Base-by-base conservation (phyloP, 2,113 vertebrate species). In the Corapipo altera region DNA sequence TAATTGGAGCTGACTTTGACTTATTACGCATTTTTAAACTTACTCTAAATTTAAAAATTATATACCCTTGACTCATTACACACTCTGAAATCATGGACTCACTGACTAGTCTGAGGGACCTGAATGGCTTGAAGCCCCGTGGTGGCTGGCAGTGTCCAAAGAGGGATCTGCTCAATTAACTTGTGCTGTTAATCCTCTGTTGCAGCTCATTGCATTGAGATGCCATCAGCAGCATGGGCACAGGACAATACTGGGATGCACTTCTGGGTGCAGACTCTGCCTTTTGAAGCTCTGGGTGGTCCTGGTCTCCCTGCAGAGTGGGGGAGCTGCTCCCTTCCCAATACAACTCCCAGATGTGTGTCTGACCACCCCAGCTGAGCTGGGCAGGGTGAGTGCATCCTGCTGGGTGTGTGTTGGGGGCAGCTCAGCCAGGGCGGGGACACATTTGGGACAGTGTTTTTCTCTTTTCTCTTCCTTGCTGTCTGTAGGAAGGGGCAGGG, bases 111-210 rank as follows among this genome's bases (percentile, higher is more conserved):
- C 19, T 69, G 30, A 44, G 46, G 70, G 64, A 18, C 18, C 30
- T 1, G 3, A 11, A 30, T 4, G 33, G 62, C 7, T 11, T 1
- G 1, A 23, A 66, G 48, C 27, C 55, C 61, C 0, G 0, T 18
- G 70, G 61, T 52, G 71, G 49, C 33, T 46, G 33, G 32, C 2
- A 0, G 30, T 9, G 73, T 35, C 81, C 1, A 3, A 35, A 0
- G 0, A 16, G 22, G 0, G 7, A 15, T 66, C 57, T 76, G 28
- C 44, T 82, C 1, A 0, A 2, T 58, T 49, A 37, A 7, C 26
- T 55, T 19, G 28, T 57, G 72, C 75, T 1, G 4, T 55, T 72
- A 33, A 9, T 26, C 39, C 49, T 79, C 57, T 2, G 0, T 30
- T 16, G 51, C 77, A 35, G 65, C 21, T 11, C 67, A 30, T 61